phyloP scores from a whole-genome alignment of 2,888 invertebrate genomes.

The Eupithecia subfuscata region DNA sequence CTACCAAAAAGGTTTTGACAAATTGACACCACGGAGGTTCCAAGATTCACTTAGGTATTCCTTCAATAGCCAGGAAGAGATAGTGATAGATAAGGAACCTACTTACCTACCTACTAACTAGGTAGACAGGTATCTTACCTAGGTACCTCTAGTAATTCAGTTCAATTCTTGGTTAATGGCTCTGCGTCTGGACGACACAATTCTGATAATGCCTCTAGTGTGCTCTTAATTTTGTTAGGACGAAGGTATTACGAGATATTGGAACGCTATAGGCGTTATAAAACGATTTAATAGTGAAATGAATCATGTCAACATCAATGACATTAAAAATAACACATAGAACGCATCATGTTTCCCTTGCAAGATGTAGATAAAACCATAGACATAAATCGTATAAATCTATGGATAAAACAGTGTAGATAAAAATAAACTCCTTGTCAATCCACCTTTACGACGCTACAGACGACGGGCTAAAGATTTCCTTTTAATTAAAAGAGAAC shows the following conservation, averaged over 20 bases:
- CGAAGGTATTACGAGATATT: not conserved
- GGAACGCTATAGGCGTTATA: not conserved
- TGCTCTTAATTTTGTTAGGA: too few relatives aligned
- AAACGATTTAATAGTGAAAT: not conserved
- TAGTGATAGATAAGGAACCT: not conserved
- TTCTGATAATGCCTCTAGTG: too few relatives aligned
- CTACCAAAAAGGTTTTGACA: not conserved
- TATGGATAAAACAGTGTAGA: slow-evolving; percentile 31
- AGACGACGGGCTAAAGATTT: slow-evolving; percentile 52
- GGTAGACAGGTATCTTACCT: not conserved
- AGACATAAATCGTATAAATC: too few relatives aligned
- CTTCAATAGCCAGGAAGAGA: not conserved
- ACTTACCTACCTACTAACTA: too few relatives aligned
- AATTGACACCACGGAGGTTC: not conserved
- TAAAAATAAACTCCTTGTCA: slow-evolving; percentile 50
- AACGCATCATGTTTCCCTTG: slow-evolving; percentile 19
- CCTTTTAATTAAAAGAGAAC: slow-evolving; percentile 50
- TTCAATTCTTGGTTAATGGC: too few relatives aligned
- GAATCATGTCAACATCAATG: not conserved
- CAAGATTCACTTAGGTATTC: not conserved
- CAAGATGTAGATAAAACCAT: too few relatives aligned
- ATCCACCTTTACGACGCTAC: slow-evolving; percentile 49
- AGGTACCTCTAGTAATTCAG: not conserved
- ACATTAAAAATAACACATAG: slow-evolving; percentile 2
- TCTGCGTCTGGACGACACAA: too few relatives aligned